Percentiles rank a stretch among this genome's conserved stretches.
Conservation (phyloP, 1,140 invertebrate genomes). For the Lanistes nyassanus region DNA sequence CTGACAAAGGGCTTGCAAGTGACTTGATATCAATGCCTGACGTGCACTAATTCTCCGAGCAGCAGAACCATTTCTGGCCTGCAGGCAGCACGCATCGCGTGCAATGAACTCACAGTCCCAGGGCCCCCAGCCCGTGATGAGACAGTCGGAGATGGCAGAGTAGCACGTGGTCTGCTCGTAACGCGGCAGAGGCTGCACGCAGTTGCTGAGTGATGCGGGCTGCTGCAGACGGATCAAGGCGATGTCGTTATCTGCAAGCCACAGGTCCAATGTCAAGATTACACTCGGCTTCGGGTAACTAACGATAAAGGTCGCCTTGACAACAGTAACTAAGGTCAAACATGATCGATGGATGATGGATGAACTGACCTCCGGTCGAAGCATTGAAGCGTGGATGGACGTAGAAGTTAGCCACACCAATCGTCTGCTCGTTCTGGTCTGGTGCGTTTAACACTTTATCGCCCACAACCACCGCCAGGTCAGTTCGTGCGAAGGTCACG, state of each 20-base stretch:
- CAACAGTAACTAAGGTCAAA: not conserved
- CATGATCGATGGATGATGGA: not conserved
- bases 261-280: not conserved
- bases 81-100: not conserved
- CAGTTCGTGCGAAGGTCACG: not conserved
- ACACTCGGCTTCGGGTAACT: not conserved
- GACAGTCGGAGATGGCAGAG: constrained; percentile 8
- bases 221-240: not conserved
- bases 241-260: constrained; percentile 5
- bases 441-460: not conserved
- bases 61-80: not conserved
- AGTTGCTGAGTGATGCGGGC: constrained; percentile 4
- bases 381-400: not conserved
- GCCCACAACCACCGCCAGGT: not conserved
- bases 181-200: constrained; percentile 2
- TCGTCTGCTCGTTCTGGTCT: not conserved
- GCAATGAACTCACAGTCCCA: constrained; percentile 7
- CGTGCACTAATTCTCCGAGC: not conserved
- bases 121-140: constrained; percentile 5
- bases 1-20: not conserved
- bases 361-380: not conserved
- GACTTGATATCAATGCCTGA: not conserved
- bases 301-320: not conserved
- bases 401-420: not conserved
- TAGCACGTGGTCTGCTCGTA: not conserved